Base-by-base conservation (phyloP, 2,888 invertebrate genomes). In the Agrochola circellaris region DNA sequence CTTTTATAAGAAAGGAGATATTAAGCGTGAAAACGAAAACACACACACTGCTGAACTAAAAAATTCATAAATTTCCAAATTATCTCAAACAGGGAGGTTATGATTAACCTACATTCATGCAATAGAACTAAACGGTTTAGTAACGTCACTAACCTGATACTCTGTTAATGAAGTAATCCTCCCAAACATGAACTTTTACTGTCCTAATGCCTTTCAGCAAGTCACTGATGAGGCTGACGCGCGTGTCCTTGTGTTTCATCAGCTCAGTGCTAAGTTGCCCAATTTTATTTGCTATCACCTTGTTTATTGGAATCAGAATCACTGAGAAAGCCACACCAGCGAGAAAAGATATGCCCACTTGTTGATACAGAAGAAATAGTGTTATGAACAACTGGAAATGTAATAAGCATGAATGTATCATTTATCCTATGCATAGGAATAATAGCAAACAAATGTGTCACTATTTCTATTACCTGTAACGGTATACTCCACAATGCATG, bases 401-500 rank as follows among this genome's bases (percentile, higher is more conserved):
- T 67, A 62, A 82, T 60, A 73, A 64, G 7, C 13, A 79, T 34
- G 6, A 58, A 64, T 71, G 1, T 48, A 65, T 79, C 0, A 76
- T 61, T 69, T 66, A 51, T 26, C 2, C 30, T 45, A 8, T 20
- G 42, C 26, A 34, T 26, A 34, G 6, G 23, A 45, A 62, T 17
- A 45, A 30, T 9, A 42, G 20, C 38, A 51, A 58, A 26, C n/a
- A 20, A 78, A 71, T 71, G 9, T 30, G 15, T 56, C 5, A 71
- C 3, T 48, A 56, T 66, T 34, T 66, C 9, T 42, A 48, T 58
- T 77, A 98, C 98, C 97, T 98, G 99, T 90, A 99, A 97, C 11
- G 99, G 99, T 91, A 99, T 98, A 94, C 99, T 99, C 99, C 99
- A 99, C 87, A 99, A 97, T 9, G 99, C 98, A 95, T 99, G 99